phyloP scores from a whole-genome alignment of 2,113 vertebrate species.

The Amblyopsis rosae region DNA sequence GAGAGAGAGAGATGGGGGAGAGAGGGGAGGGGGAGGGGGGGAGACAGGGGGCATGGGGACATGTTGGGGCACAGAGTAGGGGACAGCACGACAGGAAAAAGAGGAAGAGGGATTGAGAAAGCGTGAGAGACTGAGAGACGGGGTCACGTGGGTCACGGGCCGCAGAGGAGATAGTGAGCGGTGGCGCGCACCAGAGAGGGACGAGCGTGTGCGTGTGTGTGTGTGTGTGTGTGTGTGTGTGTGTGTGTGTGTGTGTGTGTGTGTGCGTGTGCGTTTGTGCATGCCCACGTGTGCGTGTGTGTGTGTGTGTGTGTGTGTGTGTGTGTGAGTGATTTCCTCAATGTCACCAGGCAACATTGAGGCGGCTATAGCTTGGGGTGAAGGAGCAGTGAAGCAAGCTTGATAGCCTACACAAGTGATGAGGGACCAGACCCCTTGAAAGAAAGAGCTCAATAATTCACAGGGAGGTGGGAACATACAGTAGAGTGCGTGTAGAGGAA shows the following conservation, averaged over 20 bases:
- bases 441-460: slow-evolving; percentile 75
- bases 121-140: slow-evolving; percentile 38
- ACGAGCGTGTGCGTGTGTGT: slow-evolving; percentile 38
- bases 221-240: too few species aligned
- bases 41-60: slow-evolving; percentile 16
- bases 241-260: too few species aligned
- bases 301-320: too few species aligned
- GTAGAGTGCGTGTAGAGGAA: slow-evolving; percentile 13
- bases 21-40: slow-evolving; percentile 14
- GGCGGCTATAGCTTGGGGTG: slow-evolving; percentile 62
- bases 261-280: background rate
- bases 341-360: slow-evolving; percentile 64
- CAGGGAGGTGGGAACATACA: slow-evolving; percentile 48
- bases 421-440: slow-evolving; percentile 61
- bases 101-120: slow-evolving; percentile 51
- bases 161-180: slow-evolving; percentile 57
- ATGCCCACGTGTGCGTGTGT: too few species aligned
- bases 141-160: slow-evolving; percentile 50
- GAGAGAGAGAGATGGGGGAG: slow-evolving; percentile 29
- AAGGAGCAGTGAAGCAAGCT: slow-evolving; percentile 68
- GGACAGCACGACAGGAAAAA: slow-evolving; percentile 4
- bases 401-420: slow-evolving; percentile 70
- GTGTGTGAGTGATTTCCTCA: slow-evolving; percentile 69
- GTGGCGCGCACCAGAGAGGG: slow-evolving; percentile 54
- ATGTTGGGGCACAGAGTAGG: slow-evolving; percentile 34